Evolutionary conservation across 92 coral and sea anemone genomes (phyloP).

Genomic region (Ricordea florida): DNA sequence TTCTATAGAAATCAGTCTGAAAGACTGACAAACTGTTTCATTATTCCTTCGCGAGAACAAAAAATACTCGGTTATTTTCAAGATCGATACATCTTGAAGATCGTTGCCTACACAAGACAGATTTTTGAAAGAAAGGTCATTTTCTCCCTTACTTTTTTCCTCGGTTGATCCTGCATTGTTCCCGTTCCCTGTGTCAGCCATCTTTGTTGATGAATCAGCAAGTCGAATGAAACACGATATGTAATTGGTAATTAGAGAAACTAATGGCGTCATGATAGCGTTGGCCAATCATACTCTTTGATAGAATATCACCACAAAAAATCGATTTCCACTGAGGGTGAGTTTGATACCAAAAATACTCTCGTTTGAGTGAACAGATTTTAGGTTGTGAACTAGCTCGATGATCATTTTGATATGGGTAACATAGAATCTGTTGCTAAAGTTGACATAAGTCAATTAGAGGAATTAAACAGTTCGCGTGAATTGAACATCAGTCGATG

Average conservation of each 20-base stretch:
- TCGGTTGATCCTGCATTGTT: background rate
- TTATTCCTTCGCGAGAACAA: too few species aligned
- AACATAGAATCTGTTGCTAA: conserved; percentile 83
- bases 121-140: too few species aligned
- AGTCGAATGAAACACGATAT: background rate
- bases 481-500: conserved; percentile 89
- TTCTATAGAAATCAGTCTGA: too few species aligned
- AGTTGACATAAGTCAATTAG: conserved; percentile 77
- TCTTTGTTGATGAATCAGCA: conserved; percentile 79
- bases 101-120: too few species aligned
- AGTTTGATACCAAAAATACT: too few species aligned
- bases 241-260: conserved; percentile 15
- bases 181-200: conserved; percentile 75
- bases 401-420: conserved; percentile 61
- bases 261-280: background rate
- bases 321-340: background rate
- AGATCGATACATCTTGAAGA: too few species aligned
- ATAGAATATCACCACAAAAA: background rate
- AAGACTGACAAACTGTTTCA: too few species aligned
- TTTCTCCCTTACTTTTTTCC: conserved; percentile 7
- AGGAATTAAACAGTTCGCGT: conserved; percentile 67
- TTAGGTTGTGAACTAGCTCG: too few species aligned
- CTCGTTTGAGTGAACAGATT: too few species aligned
- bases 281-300: conserved; percentile 28
- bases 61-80: too few species aligned